These are phyloP conservation scores for Setophaga kirtlandii DNA, from an alignment of 2,113 vertebrate genomes.

Conservation along the genomic window DNA sequence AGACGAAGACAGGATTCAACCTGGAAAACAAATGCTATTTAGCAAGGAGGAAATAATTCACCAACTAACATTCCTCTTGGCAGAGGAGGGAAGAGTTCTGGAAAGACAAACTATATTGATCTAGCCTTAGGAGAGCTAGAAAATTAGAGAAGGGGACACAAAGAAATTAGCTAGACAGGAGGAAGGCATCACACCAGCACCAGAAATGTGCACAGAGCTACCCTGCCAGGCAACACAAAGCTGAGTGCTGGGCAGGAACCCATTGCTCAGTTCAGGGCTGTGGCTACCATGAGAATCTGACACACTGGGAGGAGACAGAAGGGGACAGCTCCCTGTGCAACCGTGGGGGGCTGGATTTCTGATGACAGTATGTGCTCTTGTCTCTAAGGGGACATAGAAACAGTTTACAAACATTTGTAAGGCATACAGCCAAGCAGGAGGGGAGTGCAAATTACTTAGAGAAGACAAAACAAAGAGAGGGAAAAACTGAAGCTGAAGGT, in stretches of 20 bases:
- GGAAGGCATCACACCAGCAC: not conserved
- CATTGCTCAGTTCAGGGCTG: not conserved
- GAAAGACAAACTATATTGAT: not conserved
- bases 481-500: not conserved
- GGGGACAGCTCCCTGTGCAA: not conserved
- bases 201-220: not conserved
- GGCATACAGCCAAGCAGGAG: not conserved
- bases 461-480: not conserved
- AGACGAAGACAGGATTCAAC: not conserved
- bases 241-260: not conserved
- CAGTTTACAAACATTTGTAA: not conserved
- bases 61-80: not conserved
- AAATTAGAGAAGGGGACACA: not conserved
- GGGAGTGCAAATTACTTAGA: not conserved
- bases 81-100: not conserved
- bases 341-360: not conserved
- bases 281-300: not conserved
- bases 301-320: not conserved
- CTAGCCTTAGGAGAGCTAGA: not conserved
- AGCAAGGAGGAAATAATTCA: not conserved
- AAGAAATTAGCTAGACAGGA: not conserved
- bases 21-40: not conserved
- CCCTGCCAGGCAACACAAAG: not conserved
- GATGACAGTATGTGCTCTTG: not conserved
- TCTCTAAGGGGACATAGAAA: not conserved